Conservation (phyloP, 2,797 vertebrate species). For the Sylvia borin region DNA sequence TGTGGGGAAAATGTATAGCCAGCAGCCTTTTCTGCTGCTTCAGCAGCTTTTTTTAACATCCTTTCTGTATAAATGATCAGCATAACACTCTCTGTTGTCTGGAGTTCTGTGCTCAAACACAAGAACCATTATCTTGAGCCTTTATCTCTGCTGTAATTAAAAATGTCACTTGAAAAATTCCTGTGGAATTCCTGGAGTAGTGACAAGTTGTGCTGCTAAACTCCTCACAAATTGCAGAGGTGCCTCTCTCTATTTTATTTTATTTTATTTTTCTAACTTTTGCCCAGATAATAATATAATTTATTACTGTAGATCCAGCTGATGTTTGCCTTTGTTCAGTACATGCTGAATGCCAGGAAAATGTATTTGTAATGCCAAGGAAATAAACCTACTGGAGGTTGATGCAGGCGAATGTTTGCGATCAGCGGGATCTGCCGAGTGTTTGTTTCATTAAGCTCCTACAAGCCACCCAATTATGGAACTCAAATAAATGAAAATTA, state of each 20-base stretch:
- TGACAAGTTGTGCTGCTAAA: background rate
- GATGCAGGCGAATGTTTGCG: slow-evolving; percentile 26
- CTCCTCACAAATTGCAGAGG: background rate
- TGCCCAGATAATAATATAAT: background rate
- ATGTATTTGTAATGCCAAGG: slow-evolving; percentile 6
- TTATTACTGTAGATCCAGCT: slow-evolving; percentile 46
- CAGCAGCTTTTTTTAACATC: slow-evolving; percentile 47
- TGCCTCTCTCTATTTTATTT: background rate
- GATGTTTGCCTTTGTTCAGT: slow-evolving; percentile 41
- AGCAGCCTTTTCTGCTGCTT: slow-evolving; percentile 64
- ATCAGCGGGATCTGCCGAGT: slow-evolving; percentile 36
- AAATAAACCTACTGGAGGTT: slow-evolving; percentile 9
- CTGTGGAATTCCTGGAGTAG: background rate
- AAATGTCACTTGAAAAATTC: background rate
- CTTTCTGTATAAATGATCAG: slow-evolving; percentile 34
- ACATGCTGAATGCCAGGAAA: background rate
- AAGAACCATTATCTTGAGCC: background rate
- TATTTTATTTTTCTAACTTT: background rate
- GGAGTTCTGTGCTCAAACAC: background rate
- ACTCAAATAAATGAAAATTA: slow-evolving; percentile 77
- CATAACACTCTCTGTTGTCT: background rate
- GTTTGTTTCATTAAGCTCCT: slow-evolving; percentile 79
- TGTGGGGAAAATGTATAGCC: slow-evolving; percentile 51
- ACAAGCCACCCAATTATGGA: slow-evolving; percentile 73
- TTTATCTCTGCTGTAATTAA: slow-evolving; percentile 13